A percentile compares a stretch with the other conserved stretches of the same genome.
phyloP scores from a whole-genome alignment of 92 coral and sea anemone species.

The Parazoanthus swiftii region DNA sequence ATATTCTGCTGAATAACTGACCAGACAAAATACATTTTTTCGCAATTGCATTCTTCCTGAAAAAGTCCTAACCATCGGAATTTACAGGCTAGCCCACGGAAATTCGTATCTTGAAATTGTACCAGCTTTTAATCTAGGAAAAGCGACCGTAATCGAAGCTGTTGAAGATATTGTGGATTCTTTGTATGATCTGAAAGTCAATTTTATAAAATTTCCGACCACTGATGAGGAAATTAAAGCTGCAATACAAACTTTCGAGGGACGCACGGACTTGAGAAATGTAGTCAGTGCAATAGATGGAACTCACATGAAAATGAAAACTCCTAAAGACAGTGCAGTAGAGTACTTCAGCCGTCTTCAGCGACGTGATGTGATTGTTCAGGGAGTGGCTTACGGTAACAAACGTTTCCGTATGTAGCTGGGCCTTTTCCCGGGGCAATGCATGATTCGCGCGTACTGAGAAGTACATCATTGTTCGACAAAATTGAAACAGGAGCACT shows the following conservation, averaged over 20 bases:
- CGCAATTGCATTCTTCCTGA: conserved; percentile 42
- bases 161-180: conserved; percentile 45
- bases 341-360: conserved; percentile 56
- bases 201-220: conserved; percentile 38
- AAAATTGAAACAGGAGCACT: not conserved
- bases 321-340: conserved; percentile 42
- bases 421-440: conserved; percentile 55
- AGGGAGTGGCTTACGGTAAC: conserved; percentile 51
- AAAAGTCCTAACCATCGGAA: not conserved
- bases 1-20: conserved; percentile 30
- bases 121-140: conserved; percentile 44
- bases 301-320: conserved; percentile 35
- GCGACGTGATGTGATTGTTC: conserved; percentile 46
- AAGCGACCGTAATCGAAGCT: not conserved
- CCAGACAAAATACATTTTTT: conserved; percentile 49
- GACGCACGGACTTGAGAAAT: conserved; percentile 36
- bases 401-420: conserved; percentile 44
- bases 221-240: conserved; percentile 37
- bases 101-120: conserved; percentile 48
- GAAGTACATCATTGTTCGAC: conserved; percentile 8
- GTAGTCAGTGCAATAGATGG: conserved; percentile 53
- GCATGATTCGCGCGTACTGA: conserved; percentile 47
- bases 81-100: conserved; percentile 11
- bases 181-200: conserved; percentile 24
- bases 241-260: conserved; percentile 31